Conservation (phyloP, 2,797 vertebrate species). For the Lycodopsis pacificus region DNA sequence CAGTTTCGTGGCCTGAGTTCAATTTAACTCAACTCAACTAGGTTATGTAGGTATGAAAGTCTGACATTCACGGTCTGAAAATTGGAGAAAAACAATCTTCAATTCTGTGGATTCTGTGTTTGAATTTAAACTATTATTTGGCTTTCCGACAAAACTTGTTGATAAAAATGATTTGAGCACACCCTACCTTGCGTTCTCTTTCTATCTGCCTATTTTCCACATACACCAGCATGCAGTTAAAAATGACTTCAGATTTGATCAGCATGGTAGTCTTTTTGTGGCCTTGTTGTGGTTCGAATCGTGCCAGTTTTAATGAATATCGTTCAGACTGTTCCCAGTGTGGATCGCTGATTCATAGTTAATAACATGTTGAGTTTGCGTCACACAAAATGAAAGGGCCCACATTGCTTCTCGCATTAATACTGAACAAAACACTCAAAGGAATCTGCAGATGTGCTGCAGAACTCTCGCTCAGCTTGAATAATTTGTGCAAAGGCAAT, state of each 20-base stretch:
- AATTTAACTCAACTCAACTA: neutral
- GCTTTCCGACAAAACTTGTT: neutral
- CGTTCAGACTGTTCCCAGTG: slow-evolving; percentile 50
- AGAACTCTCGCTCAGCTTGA: slow-evolving; percentile 30
- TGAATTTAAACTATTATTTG: neutral
- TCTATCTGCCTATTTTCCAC: slow-evolving; percentile 16
- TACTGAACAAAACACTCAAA: slow-evolving; percentile 64
- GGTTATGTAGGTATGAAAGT: neutral
- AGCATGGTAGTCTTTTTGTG: slow-evolving; percentile 15
- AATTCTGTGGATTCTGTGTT: neutral
- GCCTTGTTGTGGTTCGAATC: slow-evolving; percentile 61
- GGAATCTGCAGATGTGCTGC: slow-evolving; percentile 58
- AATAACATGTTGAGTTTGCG: slow-evolving; percentile 69
- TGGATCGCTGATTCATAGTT: slow-evolving; percentile 66
- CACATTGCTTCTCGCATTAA: slow-evolving; percentile 59
- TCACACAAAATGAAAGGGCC: slow-evolving; percentile 71
- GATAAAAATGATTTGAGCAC: neutral
- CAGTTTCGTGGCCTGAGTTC: neutral
- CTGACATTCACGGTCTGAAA: neutral
- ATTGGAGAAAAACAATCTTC: neutral
- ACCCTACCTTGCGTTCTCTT: slow-evolving; percentile 1
- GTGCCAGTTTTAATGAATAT: slow-evolving; percentile 62
- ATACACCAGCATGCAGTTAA: slow-evolving; percentile 13
- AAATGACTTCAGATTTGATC: slow-evolving; percentile 24
- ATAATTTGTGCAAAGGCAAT: slow-evolving; percentile 56